Evolutionary conservation across 2,113 vertebrate species (phyloP), one percentile per base, ranked within the genome.

Genomic region (Mystacornis crossleyi): DNA sequence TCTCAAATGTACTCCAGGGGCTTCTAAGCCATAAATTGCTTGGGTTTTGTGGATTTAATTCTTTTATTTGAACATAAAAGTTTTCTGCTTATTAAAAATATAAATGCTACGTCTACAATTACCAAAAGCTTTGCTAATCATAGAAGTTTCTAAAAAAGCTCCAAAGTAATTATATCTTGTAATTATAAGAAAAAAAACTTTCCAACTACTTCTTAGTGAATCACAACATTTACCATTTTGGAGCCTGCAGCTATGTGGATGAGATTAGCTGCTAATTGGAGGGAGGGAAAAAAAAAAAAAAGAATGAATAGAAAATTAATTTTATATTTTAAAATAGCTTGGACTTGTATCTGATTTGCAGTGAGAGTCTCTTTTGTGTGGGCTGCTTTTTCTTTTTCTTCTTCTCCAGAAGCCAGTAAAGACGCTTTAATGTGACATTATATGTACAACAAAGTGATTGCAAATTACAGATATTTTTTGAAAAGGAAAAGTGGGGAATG

Each of bases 251-350:
- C 96, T 96, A 97, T 89, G 48, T 67, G 90, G 91, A 90, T 96
- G 92, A 98, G 93, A 98, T 98, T 98, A 97, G 89, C 72, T 96
- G 80, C 93, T 98, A 98, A 98, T 97, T 97, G 97, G 91, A 97
- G 40, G 36, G n/a, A 96, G 38, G n/a, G 81, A 57, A 81, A 57
- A 81, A 97, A 96, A 82, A 57, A 81, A 57, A 81, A 97, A 96
- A 92, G 94, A 97, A 97, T 95, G 80, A 97, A 96, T 77, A 94
- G 86, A 92, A 97, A 96, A 97, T 97, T 78, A 96, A 93, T 78
- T 94, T 94, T 95, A 67, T 50, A 78, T 96, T 97, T 97, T 96
- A 90, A 95, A 97, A 94, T 80, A 81, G 40, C 73, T 73, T 60
- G 40, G 66, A 90, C 74, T 95, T 96, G 23, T 77, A 96, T 94